Evolutionary conservation across 2,797 vertebrate genomes (phyloP), one percentile per base, ranked within the genome.

Genomic region (Platyrinchus mystaceus): DNA sequence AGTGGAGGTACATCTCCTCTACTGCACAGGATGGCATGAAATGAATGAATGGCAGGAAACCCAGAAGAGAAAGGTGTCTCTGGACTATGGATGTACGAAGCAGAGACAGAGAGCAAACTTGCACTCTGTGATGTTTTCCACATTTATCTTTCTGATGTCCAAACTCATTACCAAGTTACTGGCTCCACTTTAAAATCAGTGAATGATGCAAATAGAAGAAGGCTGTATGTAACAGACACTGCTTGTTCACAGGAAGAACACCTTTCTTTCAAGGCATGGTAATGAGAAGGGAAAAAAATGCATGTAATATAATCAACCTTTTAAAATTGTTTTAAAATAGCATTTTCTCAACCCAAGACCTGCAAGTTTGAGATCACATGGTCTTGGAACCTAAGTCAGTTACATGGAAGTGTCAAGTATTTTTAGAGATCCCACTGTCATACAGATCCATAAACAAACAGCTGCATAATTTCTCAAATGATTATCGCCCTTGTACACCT

Each of bases 371-470:
- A 73, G 52, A 86, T 34, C 59, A 82, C 92, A 64, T 84, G 49
- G 80, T 79, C 63, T 90, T 78, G 73, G 63, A 88, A 86, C 15
- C 18, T 53, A 27, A 86, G 91, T 86, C 37, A 74, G 47, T 73
- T 53, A 36, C 41, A 27, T 36, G 10, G 22, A 83, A 73, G 44
- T 58, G 67, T 83, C 59, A 89, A 71, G 32, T 76, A 50, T 43
- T 69, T 44, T 74, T 88, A 88, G 44, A 88, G 47, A 59, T 52
- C 47, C 73, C 52, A 82, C 93, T 94, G 84, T 76, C 70, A 64
- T 84, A 88, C 79, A 91, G 83, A 81, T 78, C 59, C 63, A 60
- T 82, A 91, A 93, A 86, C 74, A 86, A 94, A 60, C 59, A 90
- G 44, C 49, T 82, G 73, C 59, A 77, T 79, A 91, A 76, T 90